Conservation (phyloP, 1,140 invertebrate genomes). For the Papilio glaucus region DNA sequence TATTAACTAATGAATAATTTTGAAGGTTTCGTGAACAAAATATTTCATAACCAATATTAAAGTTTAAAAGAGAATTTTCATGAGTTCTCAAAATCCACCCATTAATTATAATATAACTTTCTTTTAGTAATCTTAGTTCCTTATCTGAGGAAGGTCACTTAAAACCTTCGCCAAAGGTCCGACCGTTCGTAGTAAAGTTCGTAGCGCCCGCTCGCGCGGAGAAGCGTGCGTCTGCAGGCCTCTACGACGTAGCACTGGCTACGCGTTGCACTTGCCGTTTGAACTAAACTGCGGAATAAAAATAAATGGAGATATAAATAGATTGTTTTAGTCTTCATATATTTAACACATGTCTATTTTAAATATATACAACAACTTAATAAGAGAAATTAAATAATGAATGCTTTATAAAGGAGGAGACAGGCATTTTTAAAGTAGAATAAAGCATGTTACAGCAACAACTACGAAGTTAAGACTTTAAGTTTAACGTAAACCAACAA, state of each 20-base stretch:
- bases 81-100: neutral
- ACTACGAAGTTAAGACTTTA: no score
- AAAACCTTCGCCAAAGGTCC: neutral
- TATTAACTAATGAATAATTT: conserved; percentile 56
- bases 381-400: no score
- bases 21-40: neutral
- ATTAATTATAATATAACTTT: neutral
- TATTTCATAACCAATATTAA: conserved; percentile 17
- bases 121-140: neutral
- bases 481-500: no score
- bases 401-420: no score
- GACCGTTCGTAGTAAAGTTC: conserved; percentile 20
- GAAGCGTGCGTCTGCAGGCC: conserved; percentile 21
- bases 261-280: neutral
- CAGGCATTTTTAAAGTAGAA: no score
- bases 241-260: conserved; percentile 27
- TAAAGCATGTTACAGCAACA: no score
- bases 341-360: neutral
- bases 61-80: neutral
- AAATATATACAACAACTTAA: neutral
- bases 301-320: neutral
- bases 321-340: neutral
- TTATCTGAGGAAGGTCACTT: neutral
- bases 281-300: neutral
- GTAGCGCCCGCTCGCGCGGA: conserved; percentile 2